Base-by-base conservation (phyloP, 1,140 invertebrate species). In the Caerostris extrusa region DNA sequence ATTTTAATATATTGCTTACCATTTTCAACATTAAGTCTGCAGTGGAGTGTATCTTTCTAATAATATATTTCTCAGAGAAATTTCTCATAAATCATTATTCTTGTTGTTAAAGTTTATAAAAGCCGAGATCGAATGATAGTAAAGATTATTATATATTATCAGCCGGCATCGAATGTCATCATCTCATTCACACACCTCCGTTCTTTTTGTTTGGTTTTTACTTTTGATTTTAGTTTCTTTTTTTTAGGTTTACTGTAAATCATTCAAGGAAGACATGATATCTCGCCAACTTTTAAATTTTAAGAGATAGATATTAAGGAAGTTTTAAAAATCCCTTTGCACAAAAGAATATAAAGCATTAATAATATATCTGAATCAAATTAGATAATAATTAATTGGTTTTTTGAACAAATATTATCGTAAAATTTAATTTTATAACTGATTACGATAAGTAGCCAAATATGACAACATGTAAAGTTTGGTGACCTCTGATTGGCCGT, bases 151-250 rank as follows among this genome's bases (percentile, higher is more conserved):
- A 4, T 50, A 77, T 53, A 34, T 12, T 50, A 77, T 77, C 34
- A 50, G 53, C 71, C 71, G 71, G 71, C 71, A 77, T 77, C 34
- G 71, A 77, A 77, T 77, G 71, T 50, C 71, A 77, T 50, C 19
- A 50, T 77, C 34, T 77, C 34, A 77, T 12, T 12, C 71, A 34
- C 34, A 34, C 34, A 34, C 34, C 34, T 34, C 12, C 19, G 34
- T n/a, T 53, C 71, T 77, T 53, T 34, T 77, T 50, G n/a, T 77
- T 50, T 77, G 53, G 53, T 34, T 77, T 77, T 77, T 77, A 50
- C 8, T 8, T 34, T 50, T 34, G 12, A 34, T 50, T 77, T 50
- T 3, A 12, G 10, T 7, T 77, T 19, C 50, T 10, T 50, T 77
- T 50, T 50, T 34, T 53, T 77, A 77, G 71, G 71, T 34, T 77